Evolutionary conservation across 2,797 vertebrate species (phyloP).

Genomic region (Notolepis coatsorum): DNA sequence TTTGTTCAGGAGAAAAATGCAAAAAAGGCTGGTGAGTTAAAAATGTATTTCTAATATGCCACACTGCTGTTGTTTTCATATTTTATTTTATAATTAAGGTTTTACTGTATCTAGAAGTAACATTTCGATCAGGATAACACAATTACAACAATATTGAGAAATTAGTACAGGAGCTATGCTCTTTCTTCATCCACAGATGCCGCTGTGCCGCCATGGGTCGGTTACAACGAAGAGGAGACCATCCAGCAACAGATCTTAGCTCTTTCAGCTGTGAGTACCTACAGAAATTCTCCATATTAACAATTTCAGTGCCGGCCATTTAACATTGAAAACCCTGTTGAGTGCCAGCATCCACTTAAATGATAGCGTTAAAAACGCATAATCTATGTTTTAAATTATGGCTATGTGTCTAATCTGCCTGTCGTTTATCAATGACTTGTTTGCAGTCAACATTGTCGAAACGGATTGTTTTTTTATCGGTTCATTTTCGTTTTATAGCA

Average conservation of each 20-base stretch:
- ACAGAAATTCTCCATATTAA: neutral
- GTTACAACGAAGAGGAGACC: constrained; percentile 92
- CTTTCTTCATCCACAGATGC: constrained; percentile 72
- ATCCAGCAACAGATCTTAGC: constrained; percentile 94
- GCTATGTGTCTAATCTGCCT: no score
- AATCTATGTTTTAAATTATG: no score
- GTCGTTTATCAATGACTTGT: no score
- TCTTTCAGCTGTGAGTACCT: constrained; percentile 89
- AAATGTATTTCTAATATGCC: neutral
- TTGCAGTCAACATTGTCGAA: no score
- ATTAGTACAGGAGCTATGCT: no score
- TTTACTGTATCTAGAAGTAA: neutral
- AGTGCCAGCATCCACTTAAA: no score
- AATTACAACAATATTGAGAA: neutral
- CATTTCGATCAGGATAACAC: neutral
- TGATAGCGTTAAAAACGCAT: no score
- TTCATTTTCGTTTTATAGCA: no score
- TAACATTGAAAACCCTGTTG: no score
- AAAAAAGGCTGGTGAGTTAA: constrained; percentile 81
- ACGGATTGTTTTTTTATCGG: no score
- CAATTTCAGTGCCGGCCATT: no score
- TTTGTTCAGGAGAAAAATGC: constrained; percentile 92
- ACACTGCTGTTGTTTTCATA: neutral
- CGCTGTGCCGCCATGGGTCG: constrained; percentile 93
- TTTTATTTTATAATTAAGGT: no score